Conservation (phyloP, 37 sponge, comb jelly and placozoan genomes). For the Sycon ciliatum region DNA sequence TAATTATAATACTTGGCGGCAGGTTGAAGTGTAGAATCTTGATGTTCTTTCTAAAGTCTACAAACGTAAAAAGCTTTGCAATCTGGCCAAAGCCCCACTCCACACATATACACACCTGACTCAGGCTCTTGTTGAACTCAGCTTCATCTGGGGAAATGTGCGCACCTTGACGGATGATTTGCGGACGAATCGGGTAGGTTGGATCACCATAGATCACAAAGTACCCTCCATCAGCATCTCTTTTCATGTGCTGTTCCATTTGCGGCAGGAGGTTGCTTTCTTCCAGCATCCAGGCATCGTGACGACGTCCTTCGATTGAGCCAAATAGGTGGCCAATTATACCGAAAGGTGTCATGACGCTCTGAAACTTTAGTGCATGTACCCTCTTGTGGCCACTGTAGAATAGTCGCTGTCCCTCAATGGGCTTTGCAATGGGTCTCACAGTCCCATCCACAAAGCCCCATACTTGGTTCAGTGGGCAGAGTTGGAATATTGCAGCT, state of each 20-base stretch:
- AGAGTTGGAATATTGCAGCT: neutral
- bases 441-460: slow-evolving; percentile 2
- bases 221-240: too few relatives aligned
- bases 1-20: neutral
- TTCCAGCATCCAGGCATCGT: slow-evolving; percentile 1
- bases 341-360: neutral
- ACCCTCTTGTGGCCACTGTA: neutral
- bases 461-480: neutral
- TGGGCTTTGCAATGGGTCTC: neutral
- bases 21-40: neutral
- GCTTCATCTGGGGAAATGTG: neutral
- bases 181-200: neutral
- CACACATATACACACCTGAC: neutral
- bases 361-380: neutral
- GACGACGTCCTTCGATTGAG: neutral
- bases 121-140: neutral
- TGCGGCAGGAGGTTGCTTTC: too few relatives aligned
- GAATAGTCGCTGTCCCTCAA: slow-evolving; percentile 1
- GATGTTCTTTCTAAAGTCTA: neutral
- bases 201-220: neutral
- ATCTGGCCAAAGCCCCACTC: neutral
- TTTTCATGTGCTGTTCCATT: too few relatives aligned
- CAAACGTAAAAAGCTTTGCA: neutral
- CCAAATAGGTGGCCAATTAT: neutral
- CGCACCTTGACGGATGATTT: neutral